Evolutionary conservation across 2,797 vertebrate species (phyloP), one percentile per base, ranked within the genome.

Genomic region (Enteromius afrohamiltoni): DNA sequence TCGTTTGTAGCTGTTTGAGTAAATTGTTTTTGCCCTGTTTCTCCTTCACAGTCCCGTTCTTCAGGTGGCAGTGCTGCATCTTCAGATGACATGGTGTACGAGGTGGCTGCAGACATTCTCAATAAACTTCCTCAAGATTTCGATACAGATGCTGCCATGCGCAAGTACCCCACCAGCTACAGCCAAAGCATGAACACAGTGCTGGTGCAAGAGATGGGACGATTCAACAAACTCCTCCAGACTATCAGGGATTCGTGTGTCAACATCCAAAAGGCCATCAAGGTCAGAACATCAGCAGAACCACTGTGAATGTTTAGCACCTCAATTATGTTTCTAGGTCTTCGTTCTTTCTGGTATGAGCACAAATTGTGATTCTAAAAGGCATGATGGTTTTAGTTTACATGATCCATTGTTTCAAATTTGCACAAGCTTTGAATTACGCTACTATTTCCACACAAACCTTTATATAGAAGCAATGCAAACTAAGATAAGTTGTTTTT

Each of bases 121-220:
- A 93, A 94, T 84, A 97, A 96, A 87, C 95, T 97, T 80, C 97
- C 97, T 1, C 31, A 84, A 40, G 89, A 97, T 91, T 98, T 97
- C 19, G 94, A 96, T 75, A 90, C 92, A 2, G 96, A 97, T 89
- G 91, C 94, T 5, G 94, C 93, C 0, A 96, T 96, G 95, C 93
- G 93, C 85, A 93, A 88, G 85, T 98, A 94, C 37, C 96, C 97
- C 21, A 98, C 96, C 51, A 93, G 93, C 76, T 97, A 97, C 84
- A 92, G 90, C 4, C 95, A 97, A 90, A 97, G 97, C 92, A 97
- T 97, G 97, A 98, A 98, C 90, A 97, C 96, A 0, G 97, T 97
- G 26, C 94, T 97, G 78, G 95, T 96, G 79, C 97, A 98, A 85
- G 97, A 98, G 91, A 97, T 97, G 97, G 96, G 96, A 0, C 94